These are phyloP conservation scores for Xenus cinereus DNA, from an alignment of 2,113 vertebrate species.

Conservation along the genomic window DNA sequence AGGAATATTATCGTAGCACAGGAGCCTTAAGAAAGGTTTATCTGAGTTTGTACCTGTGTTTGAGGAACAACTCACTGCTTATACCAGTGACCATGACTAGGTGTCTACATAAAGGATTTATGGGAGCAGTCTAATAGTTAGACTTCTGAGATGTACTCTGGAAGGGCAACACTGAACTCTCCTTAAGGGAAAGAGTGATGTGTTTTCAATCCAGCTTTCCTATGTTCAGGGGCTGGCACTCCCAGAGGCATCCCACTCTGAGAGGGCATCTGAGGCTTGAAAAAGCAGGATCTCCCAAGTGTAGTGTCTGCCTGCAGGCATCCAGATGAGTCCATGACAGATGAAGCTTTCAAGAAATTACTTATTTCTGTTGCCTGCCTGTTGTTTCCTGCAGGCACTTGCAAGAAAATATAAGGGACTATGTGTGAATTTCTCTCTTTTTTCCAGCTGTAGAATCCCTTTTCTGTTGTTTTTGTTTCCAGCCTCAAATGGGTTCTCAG, in stretches of 20 bases:
- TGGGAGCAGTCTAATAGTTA: not conserved
- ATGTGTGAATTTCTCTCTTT: not conserved
- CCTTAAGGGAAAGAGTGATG: not conserved
- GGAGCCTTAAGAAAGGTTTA: not conserved
- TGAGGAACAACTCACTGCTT: not conserved
- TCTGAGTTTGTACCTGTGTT: not conserved
- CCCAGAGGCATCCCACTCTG: not conserved
- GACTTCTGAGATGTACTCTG: not conserved
- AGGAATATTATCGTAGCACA: not conserved
- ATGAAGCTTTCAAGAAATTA: not conserved
- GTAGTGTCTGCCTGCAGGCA: not conserved
- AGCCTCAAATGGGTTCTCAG: not conserved
- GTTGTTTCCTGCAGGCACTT: not conserved
- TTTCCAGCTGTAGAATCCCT: not conserved
- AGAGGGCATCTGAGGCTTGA: not conserved
- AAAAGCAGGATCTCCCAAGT: not conserved
- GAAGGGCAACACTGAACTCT: not conserved
- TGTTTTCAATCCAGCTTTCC: not conserved
- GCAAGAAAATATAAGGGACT: not conserved
- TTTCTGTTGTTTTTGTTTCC: not conserved
- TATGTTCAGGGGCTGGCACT: not conserved
- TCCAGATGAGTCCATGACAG: not conserved
- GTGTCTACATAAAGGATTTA: not conserved
- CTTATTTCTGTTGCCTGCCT: not conserved
- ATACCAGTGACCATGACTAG: not conserved